phyloP scores from a whole-genome alignment of 1,140 invertebrate genomes.

The Drosophila sp. region DNA sequence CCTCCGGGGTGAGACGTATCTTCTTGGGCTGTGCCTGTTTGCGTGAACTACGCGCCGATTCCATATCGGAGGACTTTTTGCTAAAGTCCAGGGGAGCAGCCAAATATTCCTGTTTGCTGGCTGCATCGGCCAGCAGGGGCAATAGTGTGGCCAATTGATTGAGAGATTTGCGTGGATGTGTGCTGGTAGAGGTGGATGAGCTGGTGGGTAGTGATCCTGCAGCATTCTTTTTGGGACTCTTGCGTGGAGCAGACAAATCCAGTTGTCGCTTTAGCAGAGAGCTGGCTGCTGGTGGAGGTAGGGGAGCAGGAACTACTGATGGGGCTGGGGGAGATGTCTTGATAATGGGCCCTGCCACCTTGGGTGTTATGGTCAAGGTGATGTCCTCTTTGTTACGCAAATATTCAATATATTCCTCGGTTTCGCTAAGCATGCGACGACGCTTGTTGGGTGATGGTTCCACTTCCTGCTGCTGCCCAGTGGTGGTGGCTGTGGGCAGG shows the following conservation, averaged over 20 bases:
- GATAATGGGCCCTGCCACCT: conserved; percentile 14
- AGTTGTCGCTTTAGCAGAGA: conserved; percentile 71
- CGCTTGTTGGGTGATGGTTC: conserved; percentile 62
- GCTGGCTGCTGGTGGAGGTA: conserved; percentile 17
- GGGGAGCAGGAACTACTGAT: neutral
- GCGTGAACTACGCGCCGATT: conserved; percentile 65
- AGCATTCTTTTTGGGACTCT: conserved; percentile 63
- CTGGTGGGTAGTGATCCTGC: conserved; percentile 12
- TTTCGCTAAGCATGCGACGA: conserved; percentile 72
- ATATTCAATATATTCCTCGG: conserved; percentile 81
- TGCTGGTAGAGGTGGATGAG: conserved; percentile 4
- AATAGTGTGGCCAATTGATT: conserved; percentile 73
- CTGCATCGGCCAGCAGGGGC: conserved; percentile 75
- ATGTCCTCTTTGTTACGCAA: conserved; percentile 81
- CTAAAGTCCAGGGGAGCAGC: conserved; percentile 75
- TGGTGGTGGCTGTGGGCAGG: conserved; percentile 72
- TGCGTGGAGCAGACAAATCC: conserved; percentile 62
- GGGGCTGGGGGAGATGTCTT: neutral
- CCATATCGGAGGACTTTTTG: conserved; percentile 56
- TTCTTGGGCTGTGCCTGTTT: conserved; percentile 83
- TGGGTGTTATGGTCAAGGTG: conserved; percentile 77
- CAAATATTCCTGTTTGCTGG: conserved; percentile 75
- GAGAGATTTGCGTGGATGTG: conserved; percentile 64
- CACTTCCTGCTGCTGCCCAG: conserved; percentile 53
- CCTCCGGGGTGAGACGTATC: conserved; percentile 73